Evolutionary conservation across 2,797 vertebrate genomes (phyloP), one percentile per base, ranked within the genome.

Genomic region (Lutjanus campechanus): DNA sequence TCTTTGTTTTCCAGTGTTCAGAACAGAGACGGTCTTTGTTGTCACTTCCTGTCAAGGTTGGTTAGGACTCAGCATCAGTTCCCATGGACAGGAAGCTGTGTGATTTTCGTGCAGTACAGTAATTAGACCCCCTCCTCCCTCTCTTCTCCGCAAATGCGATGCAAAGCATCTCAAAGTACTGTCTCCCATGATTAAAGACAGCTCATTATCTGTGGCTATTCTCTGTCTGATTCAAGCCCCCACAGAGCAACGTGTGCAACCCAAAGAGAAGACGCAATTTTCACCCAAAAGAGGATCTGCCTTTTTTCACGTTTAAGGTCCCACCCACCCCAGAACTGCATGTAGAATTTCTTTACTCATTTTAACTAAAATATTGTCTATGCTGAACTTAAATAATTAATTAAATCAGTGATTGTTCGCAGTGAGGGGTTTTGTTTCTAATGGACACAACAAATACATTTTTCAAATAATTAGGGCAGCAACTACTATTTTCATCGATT

Each of bases 171-270:
- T 97, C 96, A 97, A 97, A 97, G 97, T 95, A 96, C 95, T 95
- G 95, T 95, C 96, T 96, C 95, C 96, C 89, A 91, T 98, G 97
- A 98, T 99, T 98, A 99, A 98, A 98, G 96, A 96, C 95, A 96
- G 96, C 97, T 98, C 97, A 97, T 98, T 98, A 97, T 97, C 96
- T 96, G 96, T 95, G 96, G 96, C 97, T 96, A 95, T 95, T 97
- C 96, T 95, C 93, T 95, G 95, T 96, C 96, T 97, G 96, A 97
- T 97, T 97, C 96, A 93, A 95, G 96, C 97, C 87, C 88, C 92
- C 89, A 89, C 86, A 79, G 90, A 92, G 90, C 84, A 89, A 78
- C 25, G 66, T 62, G 63, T 73, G 49, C 69, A 90, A 84, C 69
- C 83, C 81, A 89, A 86, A 85, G 74, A 81, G 60, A 73, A 74